Evolutionary conservation across 2,113 vertebrate genomes (phyloP), one percentile per base, ranked within the genome.

Genomic region (Motacilla tschutschensis): DNA sequence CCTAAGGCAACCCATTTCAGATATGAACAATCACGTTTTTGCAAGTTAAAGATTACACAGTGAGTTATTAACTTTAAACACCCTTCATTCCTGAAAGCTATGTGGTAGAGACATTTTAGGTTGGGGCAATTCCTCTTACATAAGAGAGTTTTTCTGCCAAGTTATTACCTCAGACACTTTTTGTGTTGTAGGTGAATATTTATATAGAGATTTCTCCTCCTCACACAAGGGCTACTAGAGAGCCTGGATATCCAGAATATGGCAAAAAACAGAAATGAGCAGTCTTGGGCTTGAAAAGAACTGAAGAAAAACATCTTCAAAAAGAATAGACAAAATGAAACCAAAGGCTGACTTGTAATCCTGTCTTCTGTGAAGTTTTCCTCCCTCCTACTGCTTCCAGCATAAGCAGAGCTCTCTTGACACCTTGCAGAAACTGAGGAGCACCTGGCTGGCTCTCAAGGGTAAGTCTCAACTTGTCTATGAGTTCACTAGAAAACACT

Each of bases 61-160:
- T 90, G 48, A 90, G 36, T 77, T 83, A 90, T 91, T 92, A 94
- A 94, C 84, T 91, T 92, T 60, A 81, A 94, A 72, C 64, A 86
- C 36, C n/a, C 62, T 88, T 90, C 51, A 59, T 65, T 89, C 79
- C 78, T 90, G 73, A 87, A 85, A 91, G 60, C 59, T 60, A 14
- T 75, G 66, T 51, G 25, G 65, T 35, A 77, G 66, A 89, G 33
- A 83, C 38, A 63, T 77, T 88, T 75, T 83, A 72, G 53, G 31
- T 20, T 88, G 33, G n/a, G 75, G 70, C 92, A 93, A 76, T 53
- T 91, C 35, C 44, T 76, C 48, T 87, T 92, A 88, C 84, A 77
- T 82, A 90, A 93, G 44, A 12, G 24, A 74, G 38, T 43, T 41
- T 59, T 88, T 79, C 60, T 87, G 88, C 81, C 71, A 92, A 79